Base-by-base conservation (phyloP, 2,113 vertebrate genomes). In the Pelobates fuscus region DNA sequence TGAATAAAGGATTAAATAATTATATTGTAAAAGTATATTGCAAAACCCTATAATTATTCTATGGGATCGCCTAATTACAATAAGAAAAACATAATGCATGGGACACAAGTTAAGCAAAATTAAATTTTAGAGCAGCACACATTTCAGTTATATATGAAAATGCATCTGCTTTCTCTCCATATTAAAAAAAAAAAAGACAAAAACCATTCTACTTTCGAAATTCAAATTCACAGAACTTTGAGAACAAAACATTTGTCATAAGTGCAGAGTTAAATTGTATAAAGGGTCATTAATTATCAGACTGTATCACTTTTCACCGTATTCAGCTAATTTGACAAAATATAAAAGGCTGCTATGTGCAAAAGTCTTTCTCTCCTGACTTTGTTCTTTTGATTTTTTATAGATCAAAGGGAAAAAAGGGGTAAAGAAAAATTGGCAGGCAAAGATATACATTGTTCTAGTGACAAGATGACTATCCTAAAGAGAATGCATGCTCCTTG, bases 361-460 rank as follows among this genome's bases (percentile, higher is more conserved):
- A 86, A 85, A 90, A 88, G 88, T 86, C 88, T 83, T 90, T 89
- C 88, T 85, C 87, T 80, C 84, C 89, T 88, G 91, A 94, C 93
- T 94, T 91, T 90, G 92, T 92, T 93, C 90, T 93, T 91, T 93
- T 92, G 87, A 92, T 91, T 94, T 49, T 89, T 91, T 85, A 87
- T 89, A 92, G 93, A 97, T 98, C 94, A 98, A 97, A 97, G 93
- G 86, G 79, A 77, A 82, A 81, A 20, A 64, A 70, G 61, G 77
- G 66, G 71, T 65, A 64, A 81, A 78, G 83, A 80, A 84, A 88
- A 84, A 89, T 87, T 90, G 88, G 91, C 91, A 89, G 88, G 87
- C 82, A 58, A 91, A 89, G 90, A 92, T 89, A 91, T 85, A 92
- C 89, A 94, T 96, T 95, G 93, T 94, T 93, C 87, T 83, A 85